Evolutionary conservation across 2,113 vertebrate species (phyloP), one percentile per base, ranked within the genome.

Genomic region (Mellivora capensis): DNA sequence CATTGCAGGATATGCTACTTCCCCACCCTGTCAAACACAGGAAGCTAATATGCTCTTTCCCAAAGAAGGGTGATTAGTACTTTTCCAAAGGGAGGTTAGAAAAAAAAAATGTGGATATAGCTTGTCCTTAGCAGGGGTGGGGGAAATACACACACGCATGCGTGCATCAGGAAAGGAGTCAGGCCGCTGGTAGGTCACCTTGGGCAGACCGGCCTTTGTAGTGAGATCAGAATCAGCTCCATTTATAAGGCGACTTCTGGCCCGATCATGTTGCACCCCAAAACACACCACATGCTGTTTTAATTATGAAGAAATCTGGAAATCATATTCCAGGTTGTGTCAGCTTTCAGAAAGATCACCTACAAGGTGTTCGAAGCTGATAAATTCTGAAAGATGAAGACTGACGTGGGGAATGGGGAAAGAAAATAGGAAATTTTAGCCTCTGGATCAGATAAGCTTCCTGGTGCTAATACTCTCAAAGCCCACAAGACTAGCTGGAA

Each of bases 221-320:
- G n/a, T 72, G 44, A 90, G 74, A 21, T 47, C 21, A 86, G 82
- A 94, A 64, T 80, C 69, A 83, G 74, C 14, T 96, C 14, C 31
- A 91, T 14, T 37, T 77, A 77, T 4, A 81, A 15, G 29, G n/a
- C 8, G 44, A 29, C 62, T 29, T 67, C 34, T 85, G 76, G 62
- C 31, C 44, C 0, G 21, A 80, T 47, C 20, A 23, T 1, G 2
- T 34, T 85, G 47, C 17, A 77, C 39, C 92, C 59, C 1, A 20
- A 79, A 91, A 77, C 47, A 81, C 1, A 80, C 80, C 64, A 44
- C 94, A 93, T 67, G 72, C 42, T 86, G 64, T 84, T 95, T 97
- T 90, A 91, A 96, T 96, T 91, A 88, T 31, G 77, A 94, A 91
- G 82, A 90, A 93, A 86, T 88, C 91, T 96, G 96, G 93, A 96